Conservation (phyloP, 2,888 invertebrate genomes). For the Meiosimyza platycephala region DNA sequence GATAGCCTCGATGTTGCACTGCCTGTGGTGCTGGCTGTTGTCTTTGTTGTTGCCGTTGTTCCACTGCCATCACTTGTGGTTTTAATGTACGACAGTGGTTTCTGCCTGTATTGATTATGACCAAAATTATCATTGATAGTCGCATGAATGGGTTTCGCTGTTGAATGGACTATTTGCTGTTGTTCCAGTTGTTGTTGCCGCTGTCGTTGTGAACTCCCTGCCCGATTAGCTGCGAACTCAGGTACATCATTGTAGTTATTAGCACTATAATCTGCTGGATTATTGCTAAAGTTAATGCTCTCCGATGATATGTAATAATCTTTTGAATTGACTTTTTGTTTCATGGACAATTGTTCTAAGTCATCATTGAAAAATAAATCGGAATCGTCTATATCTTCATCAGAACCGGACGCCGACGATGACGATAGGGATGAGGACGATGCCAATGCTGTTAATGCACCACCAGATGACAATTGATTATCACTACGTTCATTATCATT, state of each 20-base stretch:
- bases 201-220: conserved; percentile 42
- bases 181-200: conserved; percentile 25
- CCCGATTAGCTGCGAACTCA: conserved; percentile 48
- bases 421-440: conserved; percentile 12
- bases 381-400: conserved; percentile 34
- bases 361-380: conserved; percentile 43
- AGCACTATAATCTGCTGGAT: conserved; percentile 45
- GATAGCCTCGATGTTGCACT: conserved; percentile 14
- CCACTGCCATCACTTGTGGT: neutral
- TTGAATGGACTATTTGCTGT: too few species aligned
- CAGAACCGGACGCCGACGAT: conserved; percentile 17
- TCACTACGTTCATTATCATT: conserved; percentile 52
- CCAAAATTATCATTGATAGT: conserved; percentile 1
- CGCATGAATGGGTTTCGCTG: neutral
- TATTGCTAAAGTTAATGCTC: conserved; percentile 57
- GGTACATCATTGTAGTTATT: conserved; percentile 48
- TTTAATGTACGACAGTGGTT: conserved; percentile 11
- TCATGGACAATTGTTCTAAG: conserved; percentile 16
- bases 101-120: conserved; percentile 1
- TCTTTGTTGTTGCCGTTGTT: conserved; percentile 17
- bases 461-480: conserved; percentile 42
- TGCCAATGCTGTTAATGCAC: conserved; percentile 17
- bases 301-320: conserved; percentile 67
- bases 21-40: conserved; percentile 13
- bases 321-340: conserved; percentile 58